Evolutionary conservation across 2,797 vertebrate species (phyloP), one percentile per base, ranked within the genome.

Genomic region (Lateolabrax maculatus): DNA sequence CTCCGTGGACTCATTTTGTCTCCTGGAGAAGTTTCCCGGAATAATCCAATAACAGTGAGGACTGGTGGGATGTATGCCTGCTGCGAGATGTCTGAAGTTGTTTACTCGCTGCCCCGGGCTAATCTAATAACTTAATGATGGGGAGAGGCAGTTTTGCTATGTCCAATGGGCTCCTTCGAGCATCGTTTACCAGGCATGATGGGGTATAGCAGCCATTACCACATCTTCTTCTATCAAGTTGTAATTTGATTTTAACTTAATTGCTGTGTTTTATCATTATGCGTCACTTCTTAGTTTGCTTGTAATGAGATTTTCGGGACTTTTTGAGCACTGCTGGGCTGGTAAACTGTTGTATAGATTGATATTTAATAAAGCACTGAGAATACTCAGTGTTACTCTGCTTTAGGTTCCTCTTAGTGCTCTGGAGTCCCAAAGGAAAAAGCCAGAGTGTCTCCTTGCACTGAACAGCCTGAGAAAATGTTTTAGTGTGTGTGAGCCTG

Each of bases 61-160:
- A 71, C 88, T 90, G 84, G 80, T 77, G 74, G 79, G 80, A 78
- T 64, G 74, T 51, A 37, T 60, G 88, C 84, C 80, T 78, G 86
- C 92, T 85, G 87, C 29, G 77, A 92, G 86, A 89, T 84, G 86
- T 92, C 91, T 92, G 75, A 89, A 90, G 90, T 87, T 95, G 94
- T 94, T 95, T 93, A 93, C 91, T 84, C 21, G 68, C 88, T 75
- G 91, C 94, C 89, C 64, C 21, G 1, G 92, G 93, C 86, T 89
- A 91, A 92, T 94, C 90, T 93, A 92, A 94, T 95, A 93, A 91
- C 92, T 89, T 91, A 94, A 95, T 93, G 93, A 94, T 71, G 87
- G 86, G 85, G 82, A 90, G 85, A 93, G 88, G 90, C 84, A 89
- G 81, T 91, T 87, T 87, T 68, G 79, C 84, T 79, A 56, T 78